Percentiles rank a stretch among this genome's conserved stretches.
Conservation (phyloP, 2,888 invertebrate genomes). For the Chymomyza fuscimana region DNA sequence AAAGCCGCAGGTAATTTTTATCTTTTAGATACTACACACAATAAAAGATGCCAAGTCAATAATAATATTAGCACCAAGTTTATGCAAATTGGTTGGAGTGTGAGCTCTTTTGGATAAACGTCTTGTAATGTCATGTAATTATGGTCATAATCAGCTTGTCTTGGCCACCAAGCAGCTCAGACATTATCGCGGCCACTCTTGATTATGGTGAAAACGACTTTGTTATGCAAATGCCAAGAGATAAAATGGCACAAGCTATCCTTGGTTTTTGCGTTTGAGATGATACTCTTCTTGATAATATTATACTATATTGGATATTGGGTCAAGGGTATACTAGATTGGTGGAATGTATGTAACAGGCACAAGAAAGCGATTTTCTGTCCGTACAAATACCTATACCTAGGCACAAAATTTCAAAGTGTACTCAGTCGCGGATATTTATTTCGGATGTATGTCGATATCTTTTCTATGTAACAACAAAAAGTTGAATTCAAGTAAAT, state of each 20-base stretch:
- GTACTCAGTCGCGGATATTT: no score
- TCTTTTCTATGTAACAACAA: no score
- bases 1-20: constrained; percentile 74
- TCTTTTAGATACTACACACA: constrained; percentile 44
- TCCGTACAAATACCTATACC: no score
- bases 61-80: constrained; percentile 55
- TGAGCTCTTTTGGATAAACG: constrained; percentile 62
- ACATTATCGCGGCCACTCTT: constrained; percentile 39
- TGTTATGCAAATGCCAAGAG: constrained; percentile 65
- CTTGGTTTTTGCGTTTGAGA: not conserved
- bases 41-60: constrained; percentile 61
- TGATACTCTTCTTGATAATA: not conserved
- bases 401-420: no score
- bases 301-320: no score
- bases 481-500: no score
- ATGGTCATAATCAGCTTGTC: constrained; percentile 77
- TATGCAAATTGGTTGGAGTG: constrained; percentile 50
- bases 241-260: constrained; percentile 6
- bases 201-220: constrained; percentile 55
- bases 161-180: constrained; percentile 38
- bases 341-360: no score
- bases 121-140: constrained; percentile 77
- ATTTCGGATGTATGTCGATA: no score
- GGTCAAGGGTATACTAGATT: no score
- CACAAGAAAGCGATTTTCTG: no score